Percentiles rank a stretch among this genome's conserved stretches.
These are phyloP conservation scores for Hephaestus fuliginosus DNA, from an alignment of 2,797 vertebrate genomes.

Conservation along the genomic window DNA sequence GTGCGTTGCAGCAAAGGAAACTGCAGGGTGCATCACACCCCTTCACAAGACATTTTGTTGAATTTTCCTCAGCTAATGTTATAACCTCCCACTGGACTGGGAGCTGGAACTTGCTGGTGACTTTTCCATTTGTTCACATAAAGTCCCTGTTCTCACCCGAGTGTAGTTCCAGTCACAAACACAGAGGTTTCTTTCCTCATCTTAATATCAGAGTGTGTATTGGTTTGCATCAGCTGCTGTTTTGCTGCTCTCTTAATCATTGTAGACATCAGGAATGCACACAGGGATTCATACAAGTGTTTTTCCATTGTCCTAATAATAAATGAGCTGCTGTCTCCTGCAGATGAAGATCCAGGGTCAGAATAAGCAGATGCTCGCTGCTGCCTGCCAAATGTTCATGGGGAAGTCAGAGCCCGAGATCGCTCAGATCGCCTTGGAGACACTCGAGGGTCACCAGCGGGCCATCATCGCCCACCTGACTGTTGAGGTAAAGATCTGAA, in stretches of 20 bases:
- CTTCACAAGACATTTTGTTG: background rate
- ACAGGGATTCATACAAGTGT: background rate
- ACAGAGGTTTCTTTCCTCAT: background rate
- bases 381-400: conserved; percentile 97
- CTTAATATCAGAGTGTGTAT: background rate
- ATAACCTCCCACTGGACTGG: background rate
- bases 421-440: conserved; percentile 93
- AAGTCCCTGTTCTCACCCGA: background rate
- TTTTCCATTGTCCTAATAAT: background rate
- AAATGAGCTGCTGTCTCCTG: background rate
- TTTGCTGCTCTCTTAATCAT: background rate
- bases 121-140: too few species aligned
- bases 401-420: conserved; percentile 93
- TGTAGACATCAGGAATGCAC: background rate
- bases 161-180: background rate
- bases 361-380: conserved; percentile 96
- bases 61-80: background rate
- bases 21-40: background rate
- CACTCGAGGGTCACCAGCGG: conserved; percentile 93
- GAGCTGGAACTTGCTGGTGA: background rate
- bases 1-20: background rate
- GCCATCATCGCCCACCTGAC: conserved; percentile 97
- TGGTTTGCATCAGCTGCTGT: rapidly evolving
- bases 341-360: conserved; percentile 98
- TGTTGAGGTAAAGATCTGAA: conserved; percentile 86